Evolutionary conservation across 2,888 invertebrate genomes (phyloP).

Genomic region (Agriotes lineatus): DNA sequence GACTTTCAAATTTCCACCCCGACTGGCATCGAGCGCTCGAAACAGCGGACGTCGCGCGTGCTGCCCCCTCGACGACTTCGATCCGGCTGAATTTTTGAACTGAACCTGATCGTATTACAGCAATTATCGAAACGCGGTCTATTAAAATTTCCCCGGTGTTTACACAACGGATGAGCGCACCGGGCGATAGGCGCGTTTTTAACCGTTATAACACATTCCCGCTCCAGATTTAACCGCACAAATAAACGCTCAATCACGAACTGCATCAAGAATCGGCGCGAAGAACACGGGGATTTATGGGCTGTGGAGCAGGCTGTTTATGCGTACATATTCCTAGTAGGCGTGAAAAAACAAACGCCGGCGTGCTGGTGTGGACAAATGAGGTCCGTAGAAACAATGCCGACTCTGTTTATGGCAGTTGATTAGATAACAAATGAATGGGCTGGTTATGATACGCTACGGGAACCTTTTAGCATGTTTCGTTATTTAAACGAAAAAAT

Average conservation of each 20-base stretch:
- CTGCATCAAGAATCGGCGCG: constrained; percentile 17
- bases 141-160: too few species aligned
- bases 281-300: background rate
- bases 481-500: too few species aligned
- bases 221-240: constrained; percentile 24
- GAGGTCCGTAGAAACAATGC: background rate
- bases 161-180: background rate
- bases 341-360: background rate
- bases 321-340: background rate
- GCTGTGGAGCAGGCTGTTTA: background rate
- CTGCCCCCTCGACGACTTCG: constrained; percentile 4
- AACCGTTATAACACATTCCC: constrained; percentile 22
- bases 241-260: constrained; percentile 30
- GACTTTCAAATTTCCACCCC: constrained; percentile 28
- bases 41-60: background rate
- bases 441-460: too few species aligned
- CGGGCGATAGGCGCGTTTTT: background rate
- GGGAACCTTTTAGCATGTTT: too few species aligned
- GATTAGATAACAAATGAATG: too few species aligned
- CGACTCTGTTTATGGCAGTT: too few species aligned
- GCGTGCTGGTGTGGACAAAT: background rate
- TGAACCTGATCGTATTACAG: too few species aligned
- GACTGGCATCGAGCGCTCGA: background rate
- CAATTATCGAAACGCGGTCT: too few species aligned
- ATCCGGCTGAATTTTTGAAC: too few species aligned